These are phyloP conservation scores for Cygnus buccinator DNA, from an alignment of 2,113 vertebrate species.

Conservation along the genomic window DNA sequence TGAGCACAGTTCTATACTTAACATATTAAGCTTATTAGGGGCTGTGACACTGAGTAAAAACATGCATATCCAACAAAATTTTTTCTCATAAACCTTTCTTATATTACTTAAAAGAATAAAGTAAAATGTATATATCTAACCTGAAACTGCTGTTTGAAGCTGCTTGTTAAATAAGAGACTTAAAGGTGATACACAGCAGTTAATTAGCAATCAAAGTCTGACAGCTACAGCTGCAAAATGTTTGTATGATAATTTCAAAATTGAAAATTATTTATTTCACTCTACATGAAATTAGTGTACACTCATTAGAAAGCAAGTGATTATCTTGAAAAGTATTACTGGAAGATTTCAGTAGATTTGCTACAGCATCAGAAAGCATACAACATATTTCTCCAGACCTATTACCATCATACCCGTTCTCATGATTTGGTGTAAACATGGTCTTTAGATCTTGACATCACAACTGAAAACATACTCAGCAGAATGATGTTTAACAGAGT, in stretches of 20 bases:
- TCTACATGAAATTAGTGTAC: slow-evolving; percentile 57
- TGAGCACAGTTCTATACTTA: not conserved
- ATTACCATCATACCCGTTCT: not conserved
- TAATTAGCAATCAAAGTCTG: slow-evolving; percentile 70
- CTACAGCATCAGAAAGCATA: not conserved
- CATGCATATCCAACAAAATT: not conserved
- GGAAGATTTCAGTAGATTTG: slow-evolving; percentile 6
- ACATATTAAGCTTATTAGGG: not conserved
- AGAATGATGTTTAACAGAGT: not conserved
- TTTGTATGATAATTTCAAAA: slow-evolving; percentile 70
- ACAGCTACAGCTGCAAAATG: slow-evolving; percentile 70
- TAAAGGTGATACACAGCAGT: slow-evolving; percentile 52
- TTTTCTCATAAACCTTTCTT: not conserved
- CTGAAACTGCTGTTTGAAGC: slow-evolving; percentile 42
- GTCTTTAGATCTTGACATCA: not conserved
- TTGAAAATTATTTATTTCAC: slow-evolving; percentile 70
- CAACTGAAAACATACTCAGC: not conserved
- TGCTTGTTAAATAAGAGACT: slow-evolving; percentile 22
- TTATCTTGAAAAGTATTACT: slow-evolving; percentile 20
- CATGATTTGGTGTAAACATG: not conserved
- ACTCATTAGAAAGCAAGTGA: slow-evolving; percentile 56
- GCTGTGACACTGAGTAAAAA: not conserved
- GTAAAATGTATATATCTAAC: not conserved
- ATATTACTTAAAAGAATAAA: not conserved
- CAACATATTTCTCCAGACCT: not conserved